Evolutionary conservation across 2,888 invertebrate species (phyloP).

Genomic region (Polia nebulosa): DNA sequence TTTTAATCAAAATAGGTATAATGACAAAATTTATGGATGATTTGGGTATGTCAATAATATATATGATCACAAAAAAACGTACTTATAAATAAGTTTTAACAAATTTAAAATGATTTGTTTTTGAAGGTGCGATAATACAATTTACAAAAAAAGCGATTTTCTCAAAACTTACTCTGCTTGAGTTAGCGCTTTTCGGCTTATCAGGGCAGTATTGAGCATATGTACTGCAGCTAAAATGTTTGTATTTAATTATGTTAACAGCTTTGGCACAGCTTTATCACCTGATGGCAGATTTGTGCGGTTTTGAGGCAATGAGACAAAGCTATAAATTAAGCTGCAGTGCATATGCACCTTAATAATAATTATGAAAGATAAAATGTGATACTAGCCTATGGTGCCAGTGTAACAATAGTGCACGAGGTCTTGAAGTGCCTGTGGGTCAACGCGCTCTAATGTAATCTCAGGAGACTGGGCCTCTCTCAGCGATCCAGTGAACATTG

Average conservation of each 20-base stretch:
- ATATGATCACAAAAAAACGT: too few relatives aligned
- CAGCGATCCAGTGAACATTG: conserved; percentile 98
- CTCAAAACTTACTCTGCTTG: too few relatives aligned
- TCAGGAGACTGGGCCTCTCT: conserved; percentile 96
- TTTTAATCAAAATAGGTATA: too few relatives aligned
- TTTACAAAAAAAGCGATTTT: too few relatives aligned
- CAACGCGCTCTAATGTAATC: conserved; percentile 96
- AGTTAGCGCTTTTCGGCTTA: too few relatives aligned
- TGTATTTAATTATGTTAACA: neutral
- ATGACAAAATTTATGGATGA: too few relatives aligned
- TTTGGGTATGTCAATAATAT: too few relatives aligned
- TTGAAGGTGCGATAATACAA: too few relatives aligned
- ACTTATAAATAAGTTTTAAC: too few relatives aligned
- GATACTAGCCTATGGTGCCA: conserved; percentile 91
- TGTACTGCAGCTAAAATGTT: conserved; percentile 29
- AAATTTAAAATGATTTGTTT: too few relatives aligned
- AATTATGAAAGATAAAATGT: conserved; percentile 15
- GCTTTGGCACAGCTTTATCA: neutral
- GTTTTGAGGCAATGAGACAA: neutral
- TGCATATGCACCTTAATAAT: conserved; percentile 9
- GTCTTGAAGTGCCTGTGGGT: conserved; percentile 96
- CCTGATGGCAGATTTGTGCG: neutral
- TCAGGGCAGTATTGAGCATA: too few relatives aligned
- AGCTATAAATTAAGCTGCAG: conserved; percentile 22
- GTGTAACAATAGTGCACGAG: conserved; percentile 98